Conservation (phyloP, 2,113 vertebrate species). For the Sminthopsis crassicaudata region DNA sequence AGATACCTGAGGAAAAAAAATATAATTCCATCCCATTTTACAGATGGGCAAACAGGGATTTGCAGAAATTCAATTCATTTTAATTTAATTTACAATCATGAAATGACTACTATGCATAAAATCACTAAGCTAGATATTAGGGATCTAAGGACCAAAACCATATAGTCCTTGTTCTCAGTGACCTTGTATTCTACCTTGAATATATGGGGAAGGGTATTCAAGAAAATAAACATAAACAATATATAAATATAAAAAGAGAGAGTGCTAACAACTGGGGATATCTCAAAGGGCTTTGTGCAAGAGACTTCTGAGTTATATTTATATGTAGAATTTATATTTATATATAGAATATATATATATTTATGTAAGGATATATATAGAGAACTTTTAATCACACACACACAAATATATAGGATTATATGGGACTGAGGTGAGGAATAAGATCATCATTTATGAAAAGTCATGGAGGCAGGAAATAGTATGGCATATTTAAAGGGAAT, state of each 20-base stretch:
- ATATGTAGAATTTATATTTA: no score
- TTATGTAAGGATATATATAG: no score
- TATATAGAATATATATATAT: no score
- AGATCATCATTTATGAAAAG: no score
- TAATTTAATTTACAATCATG: background rate
- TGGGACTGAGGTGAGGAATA: no score
- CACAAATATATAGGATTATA: no score
- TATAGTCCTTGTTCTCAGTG: background rate
- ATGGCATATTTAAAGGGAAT: no score
- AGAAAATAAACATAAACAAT: background rate
- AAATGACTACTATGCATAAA: background rate
- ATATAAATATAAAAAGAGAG: background rate
- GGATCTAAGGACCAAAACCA: background rate
- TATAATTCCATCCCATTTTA: background rate
- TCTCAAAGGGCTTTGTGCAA: no score
- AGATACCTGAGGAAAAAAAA: background rate
- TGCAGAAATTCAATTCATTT: background rate
- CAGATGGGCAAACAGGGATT: background rate
- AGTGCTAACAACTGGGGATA: no score
- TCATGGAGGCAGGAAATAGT: no score
- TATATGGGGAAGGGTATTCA: background rate
- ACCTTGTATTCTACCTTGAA: background rate
- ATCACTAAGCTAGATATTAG: background rate
- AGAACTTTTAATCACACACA: no score
- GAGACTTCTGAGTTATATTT: no score